A percentile compares a stretch with the other conserved stretches of the same genome.
Conservation (phyloP, 2,797 vertebrate genomes). For the Meda fulgida region DNA sequence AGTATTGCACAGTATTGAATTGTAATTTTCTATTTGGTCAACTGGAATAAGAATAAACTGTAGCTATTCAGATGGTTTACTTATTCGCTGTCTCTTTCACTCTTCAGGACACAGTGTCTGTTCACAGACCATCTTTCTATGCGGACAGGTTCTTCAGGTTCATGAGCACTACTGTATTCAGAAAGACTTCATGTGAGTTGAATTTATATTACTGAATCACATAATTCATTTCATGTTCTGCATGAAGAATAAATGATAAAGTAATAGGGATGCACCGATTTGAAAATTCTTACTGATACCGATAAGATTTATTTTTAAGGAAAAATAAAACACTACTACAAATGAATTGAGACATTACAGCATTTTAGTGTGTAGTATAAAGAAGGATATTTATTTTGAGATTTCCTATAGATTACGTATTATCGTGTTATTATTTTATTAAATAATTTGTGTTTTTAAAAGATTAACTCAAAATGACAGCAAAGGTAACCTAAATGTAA, state of each 20-base stretch:
- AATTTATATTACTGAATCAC: neutral
- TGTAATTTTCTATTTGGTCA: neutral
- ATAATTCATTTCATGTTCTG: neutral
- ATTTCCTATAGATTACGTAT: neutral
- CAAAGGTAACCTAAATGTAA: neutral
- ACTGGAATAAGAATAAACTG: neutral
- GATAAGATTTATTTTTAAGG: neutral
- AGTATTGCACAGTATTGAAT: neutral
- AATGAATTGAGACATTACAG: neutral
- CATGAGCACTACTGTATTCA: slow-evolving; percentile 94
- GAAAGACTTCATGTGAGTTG: slow-evolving; percentile 92
- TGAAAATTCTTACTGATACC: neutral
- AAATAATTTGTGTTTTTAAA: neutral
- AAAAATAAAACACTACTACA: neutral
- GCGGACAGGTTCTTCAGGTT: slow-evolving; percentile 98
- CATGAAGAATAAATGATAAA: neutral
- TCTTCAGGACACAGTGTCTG: slow-evolving; percentile 93
- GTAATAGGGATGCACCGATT: neutral
- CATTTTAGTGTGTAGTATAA: neutral
- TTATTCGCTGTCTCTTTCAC: slow-evolving; percentile 33
- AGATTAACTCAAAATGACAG: neutral
- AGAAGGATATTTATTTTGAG: neutral
- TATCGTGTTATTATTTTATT: neutral
- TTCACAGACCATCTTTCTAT: slow-evolving; percentile 96
- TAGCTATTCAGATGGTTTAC: slow-evolving; percentile 11